Conservation (phyloP, 2,888 invertebrate genomes). For the Mongoloraphidia duomilia region DNA sequence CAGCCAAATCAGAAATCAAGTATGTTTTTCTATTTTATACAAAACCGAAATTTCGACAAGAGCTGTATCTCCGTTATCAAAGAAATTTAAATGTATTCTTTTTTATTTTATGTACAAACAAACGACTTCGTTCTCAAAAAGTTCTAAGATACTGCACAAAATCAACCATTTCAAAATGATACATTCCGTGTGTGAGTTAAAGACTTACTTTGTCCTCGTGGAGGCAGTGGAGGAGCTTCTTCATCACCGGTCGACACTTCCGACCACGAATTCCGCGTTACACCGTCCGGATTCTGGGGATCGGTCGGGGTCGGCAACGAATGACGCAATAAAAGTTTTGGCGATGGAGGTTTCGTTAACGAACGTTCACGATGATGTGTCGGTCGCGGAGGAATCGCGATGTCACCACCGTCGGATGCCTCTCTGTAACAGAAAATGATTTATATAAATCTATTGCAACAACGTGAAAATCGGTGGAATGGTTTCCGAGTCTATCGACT, state of each 20-base stretch:
- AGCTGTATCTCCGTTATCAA: background rate
- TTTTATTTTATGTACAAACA: background rate
- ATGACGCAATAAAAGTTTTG: conserved; percentile 34
- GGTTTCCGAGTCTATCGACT: too few species aligned
- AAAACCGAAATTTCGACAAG: background rate
- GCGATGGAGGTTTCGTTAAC: conserved; percentile 39
- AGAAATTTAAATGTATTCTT: background rate
- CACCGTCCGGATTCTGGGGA: conserved; percentile 25
- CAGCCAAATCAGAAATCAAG: background rate
- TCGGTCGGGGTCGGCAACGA: conserved; percentile 37
- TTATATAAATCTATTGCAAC: background rate
- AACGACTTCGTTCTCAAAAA: background rate
- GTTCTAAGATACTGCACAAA: background rate
- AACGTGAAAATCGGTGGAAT: too few species aligned
- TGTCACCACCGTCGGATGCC: conserved; percentile 22
- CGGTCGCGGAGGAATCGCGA: conserved; percentile 36
- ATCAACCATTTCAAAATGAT: background rate
- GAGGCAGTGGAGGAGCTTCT: conserved; percentile 68
- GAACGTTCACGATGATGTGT: conserved; percentile 30
- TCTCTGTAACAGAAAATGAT: conserved; percentile 17
- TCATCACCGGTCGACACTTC: conserved; percentile 34
- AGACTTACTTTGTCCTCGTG: conserved; percentile 53
- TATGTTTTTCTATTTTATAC: background rate
- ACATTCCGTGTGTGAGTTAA: background rate
- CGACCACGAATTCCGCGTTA: conserved; percentile 41